These are phyloP conservation scores for Nephila pilipes DNA, from an alignment of 1,140 invertebrate species.

Conservation along the genomic window DNA sequence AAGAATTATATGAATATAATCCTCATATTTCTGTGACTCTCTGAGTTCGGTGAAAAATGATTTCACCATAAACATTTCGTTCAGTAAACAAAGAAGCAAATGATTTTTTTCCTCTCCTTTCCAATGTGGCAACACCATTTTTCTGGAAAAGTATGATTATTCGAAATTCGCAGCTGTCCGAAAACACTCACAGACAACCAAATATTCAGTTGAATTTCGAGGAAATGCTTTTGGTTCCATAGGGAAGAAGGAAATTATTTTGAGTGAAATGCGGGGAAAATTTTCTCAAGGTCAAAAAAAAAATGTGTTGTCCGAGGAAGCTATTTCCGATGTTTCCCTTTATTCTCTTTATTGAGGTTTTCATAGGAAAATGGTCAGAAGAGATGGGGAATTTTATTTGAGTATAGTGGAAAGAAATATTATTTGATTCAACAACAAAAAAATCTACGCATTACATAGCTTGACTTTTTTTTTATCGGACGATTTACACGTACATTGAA, in stretches of 20 bases:
- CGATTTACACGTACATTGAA: too few species aligned
- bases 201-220: background rate
- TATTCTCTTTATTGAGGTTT: background rate
- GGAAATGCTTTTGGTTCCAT: background rate
- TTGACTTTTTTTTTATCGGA: too few species aligned
- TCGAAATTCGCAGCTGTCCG: background rate
- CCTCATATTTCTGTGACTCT: background rate
- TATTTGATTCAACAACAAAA: background rate
- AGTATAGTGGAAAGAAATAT: background rate
- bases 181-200: constrained; percentile 4
- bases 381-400: background rate
- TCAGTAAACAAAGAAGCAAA: background rate
- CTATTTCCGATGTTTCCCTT: background rate
- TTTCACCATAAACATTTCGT: background rate
- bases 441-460: too few species aligned
- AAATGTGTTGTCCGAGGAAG: background rate
- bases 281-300: background rate
- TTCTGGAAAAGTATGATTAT: background rate
- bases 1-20: background rate
- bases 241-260: constrained; percentile 21
- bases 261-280: background rate
- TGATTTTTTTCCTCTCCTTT: background rate
- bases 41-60: background rate
- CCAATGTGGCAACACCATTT: background rate
- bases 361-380: background rate